These are phyloP conservation scores for Drosophila erecta DNA, from an alignment of 1,140 invertebrate species.

Conservation along the genomic window DNA sequence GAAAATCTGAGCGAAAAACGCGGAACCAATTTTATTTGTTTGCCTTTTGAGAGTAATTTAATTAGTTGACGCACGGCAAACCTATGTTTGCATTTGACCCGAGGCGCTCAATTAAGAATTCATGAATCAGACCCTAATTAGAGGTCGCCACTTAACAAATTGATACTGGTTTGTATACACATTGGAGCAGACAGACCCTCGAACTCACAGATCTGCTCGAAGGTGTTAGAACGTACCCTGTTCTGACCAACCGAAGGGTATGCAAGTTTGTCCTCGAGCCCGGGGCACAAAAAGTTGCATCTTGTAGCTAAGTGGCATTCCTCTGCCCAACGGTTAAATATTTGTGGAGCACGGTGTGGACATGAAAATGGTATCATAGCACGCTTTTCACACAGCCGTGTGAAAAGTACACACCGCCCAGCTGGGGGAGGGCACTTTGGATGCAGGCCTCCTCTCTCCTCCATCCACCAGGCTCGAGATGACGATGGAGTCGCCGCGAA, in stretches of 20 bases:
- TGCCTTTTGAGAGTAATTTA: slow-evolving; percentile 43
- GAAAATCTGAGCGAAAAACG: slow-evolving; percentile 52
- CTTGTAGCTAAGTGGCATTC: slow-evolving; percentile 28
- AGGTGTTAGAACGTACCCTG: neutral
- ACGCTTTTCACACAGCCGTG: slow-evolving; percentile 74
- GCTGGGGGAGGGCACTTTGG: slow-evolving; percentile 2
- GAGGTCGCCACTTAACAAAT: slow-evolving; percentile 20
- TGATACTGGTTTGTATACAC: neutral
- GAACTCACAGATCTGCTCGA: neutral
- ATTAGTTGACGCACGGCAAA: slow-evolving; percentile 43
- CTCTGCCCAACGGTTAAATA: slow-evolving; percentile 64
- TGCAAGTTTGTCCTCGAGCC: neutral
- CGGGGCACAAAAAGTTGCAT: slow-evolving; percentile 18
- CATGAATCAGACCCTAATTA: slow-evolving; percentile 51
- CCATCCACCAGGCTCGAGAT: slow-evolving; percentile 10
- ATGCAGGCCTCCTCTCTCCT: no score
- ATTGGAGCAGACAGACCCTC: slow-evolving; percentile 1
- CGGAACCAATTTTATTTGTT: slow-evolving; percentile 51
- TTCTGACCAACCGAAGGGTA: neutral
- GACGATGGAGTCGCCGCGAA: slow-evolving; percentile 10
- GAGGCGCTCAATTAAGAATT: slow-evolving; percentile 42
- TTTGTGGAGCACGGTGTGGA: slow-evolving; percentile 46
- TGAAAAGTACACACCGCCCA: slow-evolving; percentile 62
- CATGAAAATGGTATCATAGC: slow-evolving; percentile 60
- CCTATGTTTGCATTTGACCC: slow-evolving; percentile 41